Conservation (phyloP, 1,140 invertebrate genomes). For the Drosophila sucinea region DNA sequence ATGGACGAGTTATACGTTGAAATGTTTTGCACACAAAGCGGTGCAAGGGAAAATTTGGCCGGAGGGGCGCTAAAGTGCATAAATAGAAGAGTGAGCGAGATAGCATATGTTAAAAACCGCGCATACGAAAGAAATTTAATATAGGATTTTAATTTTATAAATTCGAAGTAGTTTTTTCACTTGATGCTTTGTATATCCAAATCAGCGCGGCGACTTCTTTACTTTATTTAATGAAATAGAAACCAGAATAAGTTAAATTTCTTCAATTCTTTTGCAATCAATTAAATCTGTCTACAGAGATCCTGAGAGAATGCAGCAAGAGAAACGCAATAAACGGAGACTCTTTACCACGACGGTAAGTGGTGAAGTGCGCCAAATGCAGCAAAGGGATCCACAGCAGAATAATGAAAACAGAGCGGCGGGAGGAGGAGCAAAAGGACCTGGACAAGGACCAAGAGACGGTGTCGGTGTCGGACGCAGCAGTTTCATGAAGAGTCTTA, state of each 20-base stretch:
- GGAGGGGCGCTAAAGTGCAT: too few species aligned
- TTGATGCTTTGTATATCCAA: too few species aligned
- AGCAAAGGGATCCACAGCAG: slow-evolving; percentile 17
- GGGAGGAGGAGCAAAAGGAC: background rate
- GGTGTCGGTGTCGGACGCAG: slow-evolving; percentile 25
- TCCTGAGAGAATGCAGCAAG: slow-evolving; percentile 74
- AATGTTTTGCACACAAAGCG: too few species aligned
- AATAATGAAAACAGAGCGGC: slow-evolving; percentile 1
- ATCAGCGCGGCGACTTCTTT: too few species aligned
- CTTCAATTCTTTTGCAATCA: background rate
- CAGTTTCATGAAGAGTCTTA: slow-evolving; percentile 64
- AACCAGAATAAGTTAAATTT: background rate
- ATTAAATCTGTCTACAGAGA: slow-evolving; percentile 45
- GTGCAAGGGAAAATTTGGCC: too few species aligned
- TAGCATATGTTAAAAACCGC: too few species aligned
- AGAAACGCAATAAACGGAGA: slow-evolving; percentile 64
- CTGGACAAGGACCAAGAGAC: background rate
- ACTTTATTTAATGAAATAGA: too few species aligned
- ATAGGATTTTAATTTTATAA: too few species aligned
- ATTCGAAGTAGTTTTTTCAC: too few species aligned
- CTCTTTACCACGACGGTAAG: slow-evolving; percentile 69
- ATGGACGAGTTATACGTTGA: too few species aligned
- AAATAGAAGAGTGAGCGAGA: too few species aligned
- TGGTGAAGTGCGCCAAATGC: slow-evolving; percentile 59
- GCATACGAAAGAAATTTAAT: too few species aligned